Conservation (phyloP, 2,888 invertebrate species). For the Pyrrhosoma nymphula region DNA sequence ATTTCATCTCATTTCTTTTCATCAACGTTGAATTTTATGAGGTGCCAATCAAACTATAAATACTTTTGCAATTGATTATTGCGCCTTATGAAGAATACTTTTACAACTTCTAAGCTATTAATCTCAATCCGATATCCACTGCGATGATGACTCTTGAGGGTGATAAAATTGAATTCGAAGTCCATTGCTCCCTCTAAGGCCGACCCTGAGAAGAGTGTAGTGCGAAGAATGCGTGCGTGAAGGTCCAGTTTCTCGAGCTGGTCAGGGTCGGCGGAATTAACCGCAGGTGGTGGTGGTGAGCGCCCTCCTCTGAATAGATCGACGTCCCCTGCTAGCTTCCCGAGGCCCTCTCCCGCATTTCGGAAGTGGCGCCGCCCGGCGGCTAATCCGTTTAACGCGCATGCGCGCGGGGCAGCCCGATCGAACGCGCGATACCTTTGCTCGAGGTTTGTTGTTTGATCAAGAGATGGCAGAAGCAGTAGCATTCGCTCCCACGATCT, state of each 20-base stretch:
- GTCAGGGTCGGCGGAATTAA: neutral
- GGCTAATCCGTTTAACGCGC: neutral
- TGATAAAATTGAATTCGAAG: too few species aligned
- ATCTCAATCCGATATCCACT: too few species aligned
- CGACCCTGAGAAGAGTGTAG: too few species aligned
- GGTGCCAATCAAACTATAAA: too few species aligned
- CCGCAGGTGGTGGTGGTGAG: neutral
- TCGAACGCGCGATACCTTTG: neutral
- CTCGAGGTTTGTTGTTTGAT: neutral
- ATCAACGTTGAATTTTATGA: too few species aligned
- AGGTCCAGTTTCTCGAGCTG: neutral
- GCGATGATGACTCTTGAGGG: too few species aligned
- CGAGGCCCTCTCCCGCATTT: neutral
- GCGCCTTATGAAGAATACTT: too few species aligned
- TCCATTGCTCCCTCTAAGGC: too few species aligned
- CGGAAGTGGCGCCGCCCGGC: neutral
- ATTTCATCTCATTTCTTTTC: too few species aligned
- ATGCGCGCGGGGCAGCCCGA: neutral
- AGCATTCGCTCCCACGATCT: neutral
- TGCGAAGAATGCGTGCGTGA: too few species aligned
- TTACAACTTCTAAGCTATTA: too few species aligned
- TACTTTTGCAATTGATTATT: too few species aligned
- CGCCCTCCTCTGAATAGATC: neutral
- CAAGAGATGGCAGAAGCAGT: constrained; percentile 21
- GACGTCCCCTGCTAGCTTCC: neutral